Percentiles rank a stretch among this genome's conserved stretches.
Evolutionary conservation across 2,888 invertebrate species (phyloP).

Genomic region (Flabesymbios commensalis): DNA sequence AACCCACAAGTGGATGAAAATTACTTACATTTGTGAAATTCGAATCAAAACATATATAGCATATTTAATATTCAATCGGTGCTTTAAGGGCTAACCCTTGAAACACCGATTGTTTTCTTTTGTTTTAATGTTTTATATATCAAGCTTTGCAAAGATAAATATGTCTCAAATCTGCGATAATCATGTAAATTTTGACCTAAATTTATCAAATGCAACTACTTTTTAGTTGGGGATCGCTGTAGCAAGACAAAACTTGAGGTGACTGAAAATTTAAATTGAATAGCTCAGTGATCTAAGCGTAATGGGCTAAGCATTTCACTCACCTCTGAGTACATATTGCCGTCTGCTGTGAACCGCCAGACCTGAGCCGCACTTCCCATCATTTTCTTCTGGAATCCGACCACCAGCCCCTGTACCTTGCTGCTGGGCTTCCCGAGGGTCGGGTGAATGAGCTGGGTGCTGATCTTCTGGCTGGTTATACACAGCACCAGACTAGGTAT

Average conservation of each 20-base stretch:
- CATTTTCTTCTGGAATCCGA: slow-evolving; percentile 50
- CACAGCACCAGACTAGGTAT: slow-evolving; percentile 54
- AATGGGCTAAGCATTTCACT: neutral
- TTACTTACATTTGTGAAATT: too few species aligned
- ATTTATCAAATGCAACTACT: too few species aligned
- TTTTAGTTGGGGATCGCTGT: too few species aligned
- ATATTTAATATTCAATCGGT: neutral
- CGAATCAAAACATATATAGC: neutral
- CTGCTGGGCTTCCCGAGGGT: slow-evolving; percentile 27
- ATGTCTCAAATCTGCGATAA: too few species aligned
- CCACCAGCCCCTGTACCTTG: slow-evolving; percentile 45
- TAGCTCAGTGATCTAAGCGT: too few species aligned
- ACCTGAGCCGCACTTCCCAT: slow-evolving; percentile 46
- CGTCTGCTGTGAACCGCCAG: slow-evolving; percentile 56
- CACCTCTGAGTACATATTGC: slow-evolving; percentile 40
- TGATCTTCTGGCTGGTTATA: slow-evolving; percentile 42
- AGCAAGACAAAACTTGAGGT: too few species aligned
- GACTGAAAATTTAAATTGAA: too few species aligned
- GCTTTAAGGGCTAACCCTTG: neutral
- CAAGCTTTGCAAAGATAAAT: too few species aligned
- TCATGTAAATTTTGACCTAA: too few species aligned
- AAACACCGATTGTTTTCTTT: too few species aligned
- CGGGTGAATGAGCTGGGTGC: slow-evolving; percentile 23
- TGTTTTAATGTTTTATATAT: too few species aligned
- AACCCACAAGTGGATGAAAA: too few species aligned